Conservation (phyloP, 2,888 invertebrate genomes). For the Nomada goodeniana region DNA sequence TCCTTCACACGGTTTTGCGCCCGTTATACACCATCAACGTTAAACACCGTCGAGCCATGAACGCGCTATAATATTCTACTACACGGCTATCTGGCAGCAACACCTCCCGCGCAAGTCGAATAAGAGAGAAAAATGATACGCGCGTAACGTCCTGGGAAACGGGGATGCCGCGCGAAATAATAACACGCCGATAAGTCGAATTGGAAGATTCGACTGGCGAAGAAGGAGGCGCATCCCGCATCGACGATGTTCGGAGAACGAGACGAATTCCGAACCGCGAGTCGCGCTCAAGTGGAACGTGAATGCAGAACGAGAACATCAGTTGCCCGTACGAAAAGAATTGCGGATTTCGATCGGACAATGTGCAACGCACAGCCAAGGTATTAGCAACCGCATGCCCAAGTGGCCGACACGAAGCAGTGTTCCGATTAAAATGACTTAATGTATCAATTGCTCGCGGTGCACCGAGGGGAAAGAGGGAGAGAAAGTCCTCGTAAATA, state of each 20-base stretch:
- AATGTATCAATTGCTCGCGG: conserved; percentile 4
- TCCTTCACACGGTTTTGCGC: conserved; percentile 72
- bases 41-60: conserved; percentile 61
- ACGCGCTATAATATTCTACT: conserved; percentile 62
- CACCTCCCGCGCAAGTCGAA: conserved; percentile 36
- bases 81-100: conserved; percentile 37
- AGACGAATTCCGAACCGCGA: too few species aligned
- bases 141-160: conserved; percentile 30
- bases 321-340: too few species aligned
- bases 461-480: not conserved
- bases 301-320: too few species aligned
- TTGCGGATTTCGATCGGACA: too few species aligned
- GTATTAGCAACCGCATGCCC: too few species aligned
- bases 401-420: too few species aligned
- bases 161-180: conserved; percentile 38
- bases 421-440: not conserved
- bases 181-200: conserved; percentile 25
- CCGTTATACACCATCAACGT: conserved; percentile 66
- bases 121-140: conserved; percentile 38
- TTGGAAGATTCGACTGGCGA: conserved; percentile 3
- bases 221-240: not conserved
- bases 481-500: conserved; percentile 54
- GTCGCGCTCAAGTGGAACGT: too few species aligned
- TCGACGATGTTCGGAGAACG: too few species aligned
- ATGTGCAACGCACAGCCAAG: too few species aligned